phyloP scores from a whole-genome alignment of 2,888 invertebrate species.

The Hyposoter didymator region DNA sequence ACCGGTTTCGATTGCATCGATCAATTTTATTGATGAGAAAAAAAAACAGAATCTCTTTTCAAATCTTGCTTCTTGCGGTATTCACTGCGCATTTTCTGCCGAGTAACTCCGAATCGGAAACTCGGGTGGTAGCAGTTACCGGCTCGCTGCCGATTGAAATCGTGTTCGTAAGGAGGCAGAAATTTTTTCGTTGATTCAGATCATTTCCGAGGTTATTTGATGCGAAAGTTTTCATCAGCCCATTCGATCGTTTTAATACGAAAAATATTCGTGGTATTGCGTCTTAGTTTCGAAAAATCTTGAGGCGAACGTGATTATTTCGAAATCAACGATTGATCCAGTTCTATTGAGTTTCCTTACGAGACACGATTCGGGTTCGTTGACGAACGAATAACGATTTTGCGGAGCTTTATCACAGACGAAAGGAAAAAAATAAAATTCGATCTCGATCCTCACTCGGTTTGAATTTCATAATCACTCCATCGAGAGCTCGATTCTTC shows the following conservation, averaged over 20 bases:
- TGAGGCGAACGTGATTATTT: background rate
- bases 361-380: slow-evolving; percentile 35
- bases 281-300: background rate
- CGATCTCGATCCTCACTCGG: slow-evolving; percentile 28
- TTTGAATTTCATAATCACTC: background rate
- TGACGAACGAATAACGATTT: slow-evolving; percentile 18
- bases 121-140: background rate
- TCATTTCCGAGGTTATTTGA: background rate
- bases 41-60: background rate
- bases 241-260: background rate
- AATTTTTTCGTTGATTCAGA: background rate
- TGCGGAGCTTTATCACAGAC: slow-evolving; percentile 33
- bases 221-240: background rate
- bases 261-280: background rate
- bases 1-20: background rate
- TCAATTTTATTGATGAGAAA: background rate
- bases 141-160: background rate
- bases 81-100: background rate
- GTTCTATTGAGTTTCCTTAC: background rate
- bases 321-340: background rate
- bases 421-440: slow-evolving; percentile 57
- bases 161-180: slow-evolving; percentile 12
- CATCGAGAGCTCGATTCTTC: background rate
- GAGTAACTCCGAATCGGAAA: background rate
- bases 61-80: background rate